These are phyloP conservation scores for Anseranas semipalmata DNA, from an alignment of 2,113 vertebrate genomes.

Conservation along the genomic window DNA sequence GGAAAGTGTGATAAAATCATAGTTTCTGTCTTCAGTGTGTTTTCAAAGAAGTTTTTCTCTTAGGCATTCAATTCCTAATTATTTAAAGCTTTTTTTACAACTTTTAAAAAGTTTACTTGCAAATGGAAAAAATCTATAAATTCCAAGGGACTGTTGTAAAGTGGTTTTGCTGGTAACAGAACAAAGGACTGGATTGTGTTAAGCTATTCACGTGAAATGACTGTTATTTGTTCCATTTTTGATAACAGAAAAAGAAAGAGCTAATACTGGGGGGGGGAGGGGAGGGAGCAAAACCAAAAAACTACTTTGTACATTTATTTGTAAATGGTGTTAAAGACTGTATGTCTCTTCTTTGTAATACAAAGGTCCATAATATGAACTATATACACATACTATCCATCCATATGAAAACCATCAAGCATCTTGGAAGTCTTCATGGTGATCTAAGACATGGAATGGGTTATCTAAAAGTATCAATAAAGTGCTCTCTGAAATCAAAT, in stretches of 20 bases:
- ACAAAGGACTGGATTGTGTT: slow-evolving; percentile 25
- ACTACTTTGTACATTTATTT: neutral
- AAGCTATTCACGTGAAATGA: slow-evolving; percentile 16
- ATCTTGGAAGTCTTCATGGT: neutral
- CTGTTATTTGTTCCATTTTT: neutral
- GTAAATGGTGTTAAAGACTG: neutral
- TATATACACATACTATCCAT: neutral
- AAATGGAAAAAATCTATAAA: slow-evolving; percentile 67
- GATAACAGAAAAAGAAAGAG: neutral
- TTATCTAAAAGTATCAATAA: neutral
- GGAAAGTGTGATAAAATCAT: slow-evolving; percentile 11
- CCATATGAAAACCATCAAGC: neutral
- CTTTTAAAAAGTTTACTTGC: slow-evolving; percentile 41
- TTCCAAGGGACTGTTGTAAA: slow-evolving; percentile 57
- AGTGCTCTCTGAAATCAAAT: neutral
- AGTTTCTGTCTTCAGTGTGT: slow-evolving; percentile 4
- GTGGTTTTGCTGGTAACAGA: slow-evolving; percentile 36
- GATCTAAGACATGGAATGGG: neutral
- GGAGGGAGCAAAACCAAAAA: neutral
- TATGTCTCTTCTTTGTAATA: neutral
- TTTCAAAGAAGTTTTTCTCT: slow-evolving; percentile 49
- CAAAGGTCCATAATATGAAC: neutral
- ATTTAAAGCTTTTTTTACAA: neutral
- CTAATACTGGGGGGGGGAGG: neutral
- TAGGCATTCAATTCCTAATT: slow-evolving; percentile 36